Base-by-base conservation (phyloP, 37 sponge, comb jelly and placozoan genomes). In the Chondrosia reniformis region DNA sequence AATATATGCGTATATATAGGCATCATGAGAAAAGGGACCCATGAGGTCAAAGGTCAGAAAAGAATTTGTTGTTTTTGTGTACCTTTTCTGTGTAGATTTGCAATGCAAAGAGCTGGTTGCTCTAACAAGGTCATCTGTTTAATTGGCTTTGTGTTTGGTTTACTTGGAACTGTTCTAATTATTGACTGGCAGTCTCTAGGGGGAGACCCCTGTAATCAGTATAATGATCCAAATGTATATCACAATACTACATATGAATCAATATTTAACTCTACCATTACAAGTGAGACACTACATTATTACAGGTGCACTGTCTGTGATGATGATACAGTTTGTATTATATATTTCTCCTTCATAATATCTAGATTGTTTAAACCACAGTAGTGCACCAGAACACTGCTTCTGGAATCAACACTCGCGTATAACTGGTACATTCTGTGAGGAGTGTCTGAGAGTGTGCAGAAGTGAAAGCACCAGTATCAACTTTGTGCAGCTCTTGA, bases 111-210 rank as follows among this genome's bases (percentile, higher is more conserved):
- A 31, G 19, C 45, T 21, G 74, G 75, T 12, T 7, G 74, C 44
- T 22, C 80, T 46, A 79, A 80, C 54, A 54, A 79, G 40, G 37
- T 28, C 19, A 74, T 74, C 3, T 56, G 46, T 31, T 27, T 85
- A 19, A 27, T 67, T 8, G 76, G 80, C 2, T 6, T 80, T 12
- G 24, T 38, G 5, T 24, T 79, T 22, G 56, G 34, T 7, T 19
- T 63, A 24, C 45, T 21, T 34, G 76, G 80, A 33, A 45, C 54
- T 45, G 2, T 78, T 27, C 39, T 78, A 22, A 21, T 55, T 17
- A 4, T 67, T 41, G 86, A 85, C 54, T 85, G 86, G 86, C 86
- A 85, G 76, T 79, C 86, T 45, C 31, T 85, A 61, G 32, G 76
- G 24, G 76, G 76, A 45, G 86, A 85, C 71, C 86, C 86, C 37